Percentiles rank a stretch among this genome's conserved stretches.
Conservation (phyloP, 1,140 invertebrate genomes). For the Octopus sinensis region DNA sequence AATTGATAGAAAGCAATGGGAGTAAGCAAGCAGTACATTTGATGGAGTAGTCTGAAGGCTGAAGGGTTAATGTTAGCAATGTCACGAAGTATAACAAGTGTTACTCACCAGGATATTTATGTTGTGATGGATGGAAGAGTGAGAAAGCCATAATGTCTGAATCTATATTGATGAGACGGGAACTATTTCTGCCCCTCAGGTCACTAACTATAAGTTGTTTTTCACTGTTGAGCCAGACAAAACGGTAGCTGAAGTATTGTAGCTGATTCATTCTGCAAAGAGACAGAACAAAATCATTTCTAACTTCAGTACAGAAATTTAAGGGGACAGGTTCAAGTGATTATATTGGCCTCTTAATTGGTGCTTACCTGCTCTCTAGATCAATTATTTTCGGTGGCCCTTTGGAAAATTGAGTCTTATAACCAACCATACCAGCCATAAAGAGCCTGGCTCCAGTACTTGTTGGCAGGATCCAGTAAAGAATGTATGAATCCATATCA, state of each 20-base stretch:
- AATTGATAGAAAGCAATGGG: too few relatives aligned
- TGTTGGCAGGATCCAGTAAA: conserved; percentile 42
- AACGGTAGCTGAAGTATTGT: conserved; percentile 73
- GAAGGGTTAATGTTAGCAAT: too few relatives aligned
- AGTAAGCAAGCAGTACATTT: too few relatives aligned
- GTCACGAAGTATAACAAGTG: too few relatives aligned
- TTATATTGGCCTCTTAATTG: too few relatives aligned
- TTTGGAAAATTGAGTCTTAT: conserved; percentile 16
- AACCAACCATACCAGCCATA: conserved; percentile 30
- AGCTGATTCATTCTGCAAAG: conserved; percentile 45
- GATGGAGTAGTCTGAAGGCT: too few relatives aligned
- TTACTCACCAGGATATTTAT: conserved; percentile 60
- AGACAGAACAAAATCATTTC: background rate
- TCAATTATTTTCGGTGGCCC: conserved; percentile 25
- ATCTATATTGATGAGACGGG: conserved; percentile 66
- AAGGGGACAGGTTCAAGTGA: too few relatives aligned
- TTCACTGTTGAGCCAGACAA: conserved; percentile 79
- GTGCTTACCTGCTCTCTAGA: background rate
- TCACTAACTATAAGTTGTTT: conserved; percentile 76
- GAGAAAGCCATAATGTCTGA: conserved; percentile 69
- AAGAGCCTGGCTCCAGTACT: conserved; percentile 36
- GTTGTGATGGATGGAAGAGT: conserved; percentile 70
- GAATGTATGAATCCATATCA: conserved; percentile 59
- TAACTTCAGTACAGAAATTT: too few relatives aligned
- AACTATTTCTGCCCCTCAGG: conserved; percentile 71